These are phyloP conservation scores for Loris lydekkerianus DNA, from an alignment of 2,797 vertebrate species.

Conservation along the genomic window DNA sequence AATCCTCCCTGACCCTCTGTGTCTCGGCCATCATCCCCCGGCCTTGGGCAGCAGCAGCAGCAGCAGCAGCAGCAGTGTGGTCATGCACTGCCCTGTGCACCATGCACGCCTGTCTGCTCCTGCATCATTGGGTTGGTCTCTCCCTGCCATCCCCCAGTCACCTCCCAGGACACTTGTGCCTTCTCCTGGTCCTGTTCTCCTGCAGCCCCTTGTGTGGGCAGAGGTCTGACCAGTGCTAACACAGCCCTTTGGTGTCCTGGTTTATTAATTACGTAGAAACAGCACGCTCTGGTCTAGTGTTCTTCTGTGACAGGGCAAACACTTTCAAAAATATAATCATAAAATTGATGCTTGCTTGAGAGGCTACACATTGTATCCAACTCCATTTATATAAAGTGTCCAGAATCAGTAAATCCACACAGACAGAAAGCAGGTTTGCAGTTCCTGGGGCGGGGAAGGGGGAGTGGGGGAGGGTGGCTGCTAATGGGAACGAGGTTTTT, in stretches of 20 bases:
- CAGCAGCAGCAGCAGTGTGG: neutral
- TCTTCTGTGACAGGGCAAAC: neutral
- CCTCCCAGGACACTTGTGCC: fast-evolving
- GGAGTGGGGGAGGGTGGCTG: neutral
- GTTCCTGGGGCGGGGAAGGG: neutral
- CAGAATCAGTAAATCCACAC: neutral
- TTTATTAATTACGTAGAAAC: fast-evolving
- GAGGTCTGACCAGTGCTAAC: neutral
- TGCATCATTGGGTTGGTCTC: neutral
- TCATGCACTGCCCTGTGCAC: too few species aligned
- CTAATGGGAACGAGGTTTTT: neutral
- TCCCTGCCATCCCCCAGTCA: neutral
- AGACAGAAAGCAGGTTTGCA: neutral
- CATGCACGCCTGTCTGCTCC: too few species aligned
- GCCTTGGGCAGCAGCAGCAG: too few species aligned
- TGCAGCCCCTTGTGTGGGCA: neutral
- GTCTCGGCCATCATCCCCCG: too few species aligned
- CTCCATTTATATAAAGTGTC: neutral
- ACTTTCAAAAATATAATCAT: neutral
- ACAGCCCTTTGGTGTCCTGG: neutral
- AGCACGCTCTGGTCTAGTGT: neutral
- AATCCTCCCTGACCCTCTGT: neutral
- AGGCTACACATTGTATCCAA: neutral
- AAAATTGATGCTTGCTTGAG: neutral
- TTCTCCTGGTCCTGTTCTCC: neutral